Evolutionary conservation across 2,797 vertebrate genomes (phyloP), one percentile per base, ranked within the genome.

Genomic region (Notoglanidium macrostoma): DNA sequence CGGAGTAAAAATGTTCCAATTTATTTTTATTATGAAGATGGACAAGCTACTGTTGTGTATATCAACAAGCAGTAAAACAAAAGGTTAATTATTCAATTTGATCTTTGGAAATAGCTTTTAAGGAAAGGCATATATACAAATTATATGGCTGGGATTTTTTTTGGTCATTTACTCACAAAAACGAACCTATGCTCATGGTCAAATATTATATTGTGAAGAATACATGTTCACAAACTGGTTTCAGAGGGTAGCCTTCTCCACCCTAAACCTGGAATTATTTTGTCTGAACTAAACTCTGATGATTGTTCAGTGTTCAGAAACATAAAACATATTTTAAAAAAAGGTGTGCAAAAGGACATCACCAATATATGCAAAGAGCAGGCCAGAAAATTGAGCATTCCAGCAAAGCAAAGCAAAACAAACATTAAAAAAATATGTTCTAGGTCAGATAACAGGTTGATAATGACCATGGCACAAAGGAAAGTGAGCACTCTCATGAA

Each of bases 401-500:
- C 26, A 59, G 57, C 68, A 72, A n/a, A n/a, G n/a, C 70, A 44
- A 35, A 44, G 9, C 5, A 68, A 59, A 87, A 72, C 61, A 90
- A 40, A 78, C 72, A 35, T 82, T 26, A 78, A 70, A 51, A 84
- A 67, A 87, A 61, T n/a, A 46, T n/a, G 73, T 72, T 88, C 46
- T 23, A 55, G 83, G 72, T 78, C 86, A 87, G 57, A 76, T 55
- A 44, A 80, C 73, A 78, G 35, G 76, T 35, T 70, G 63, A 85
- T 90, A 5, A 67, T 51, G 35, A 84, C 86, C 11, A 88, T 23
- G 73, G 68, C 51, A 88, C 80, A 87, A 59, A 76, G 68, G 19
- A 84, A 68, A 65, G 46, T 77, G 44, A n/a, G 78, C 78, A 87
- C 44, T 79, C 85, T 72, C 92, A 92, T 92, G 88, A 89, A 90